Conservation (phyloP, 2,113 vertebrate species). For the Eclectus roratus region DNA sequence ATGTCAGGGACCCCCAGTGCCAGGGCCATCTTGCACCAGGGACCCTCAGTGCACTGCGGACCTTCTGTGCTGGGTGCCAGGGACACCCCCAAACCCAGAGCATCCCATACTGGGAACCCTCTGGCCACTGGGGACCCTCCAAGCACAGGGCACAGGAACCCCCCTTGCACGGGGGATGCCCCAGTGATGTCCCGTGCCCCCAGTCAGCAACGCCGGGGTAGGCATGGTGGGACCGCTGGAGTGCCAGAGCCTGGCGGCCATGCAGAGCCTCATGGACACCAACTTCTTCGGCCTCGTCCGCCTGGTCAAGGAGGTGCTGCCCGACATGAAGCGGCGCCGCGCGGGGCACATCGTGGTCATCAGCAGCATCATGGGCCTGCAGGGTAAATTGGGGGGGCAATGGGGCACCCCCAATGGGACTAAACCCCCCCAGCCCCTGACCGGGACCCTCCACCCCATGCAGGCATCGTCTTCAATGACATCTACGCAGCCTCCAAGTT, state of each 20-base stretch:
- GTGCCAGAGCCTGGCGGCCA: constrained; percentile 73
- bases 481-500: constrained; percentile 78
- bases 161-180: neutral
- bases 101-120: neutral
- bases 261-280: constrained; percentile 76
- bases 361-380: constrained; percentile 80
- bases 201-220: constrained; percentile 81
- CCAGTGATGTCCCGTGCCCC: neutral
- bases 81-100: neutral
- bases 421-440: neutral
- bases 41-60: accelerated
- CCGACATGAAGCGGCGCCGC: constrained; percentile 77
- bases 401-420: accelerated
- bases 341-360: constrained; percentile 74
- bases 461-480: constrained; percentile 78
- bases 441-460: accelerated
- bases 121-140: accelerated
- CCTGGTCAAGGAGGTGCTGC: constrained; percentile 75
- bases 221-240: constrained; percentile 80
- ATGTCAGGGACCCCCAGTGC: neutral
- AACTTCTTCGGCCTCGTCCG: constrained; percentile 78
- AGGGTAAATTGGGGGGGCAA: constrained; percentile 40
- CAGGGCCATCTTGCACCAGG: neutral
- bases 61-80: neutral
- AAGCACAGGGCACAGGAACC: accelerated